phyloP scores from a whole-genome alignment of 2,113 vertebrate species.

The Geothlypis trichas region DNA sequence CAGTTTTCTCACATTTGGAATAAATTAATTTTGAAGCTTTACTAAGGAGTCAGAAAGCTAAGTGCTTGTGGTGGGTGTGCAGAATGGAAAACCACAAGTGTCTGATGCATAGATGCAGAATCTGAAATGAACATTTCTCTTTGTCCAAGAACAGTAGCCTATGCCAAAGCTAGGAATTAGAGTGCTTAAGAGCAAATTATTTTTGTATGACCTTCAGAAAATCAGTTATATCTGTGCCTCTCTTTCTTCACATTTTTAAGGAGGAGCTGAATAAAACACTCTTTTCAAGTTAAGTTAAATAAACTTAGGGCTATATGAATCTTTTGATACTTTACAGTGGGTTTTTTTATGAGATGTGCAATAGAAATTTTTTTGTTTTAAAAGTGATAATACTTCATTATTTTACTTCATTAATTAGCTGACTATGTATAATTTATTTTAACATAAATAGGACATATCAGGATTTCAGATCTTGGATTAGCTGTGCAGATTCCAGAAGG shows the following conservation, averaged over 20 bases:
- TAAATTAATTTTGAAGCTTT: not conserved
- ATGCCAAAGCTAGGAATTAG: not conserved
- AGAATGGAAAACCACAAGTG: not conserved
- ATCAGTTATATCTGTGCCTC: not conserved
- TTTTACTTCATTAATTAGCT: not conserved
- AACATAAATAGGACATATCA: slow-evolving; percentile 83
- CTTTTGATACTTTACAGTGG: not conserved
- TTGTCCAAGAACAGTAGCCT: not conserved
- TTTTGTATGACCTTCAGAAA: not conserved
- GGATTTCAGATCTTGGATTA: slow-evolving; percentile 91
- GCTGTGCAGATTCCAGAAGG: slow-evolving; percentile 89
- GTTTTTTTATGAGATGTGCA: not conserved
- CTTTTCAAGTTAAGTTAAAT: not conserved
- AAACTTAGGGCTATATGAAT: not conserved
- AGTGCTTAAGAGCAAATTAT: not conserved
- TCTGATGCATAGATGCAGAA: not conserved
- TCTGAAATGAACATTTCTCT: not conserved
- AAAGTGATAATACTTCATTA: not conserved
- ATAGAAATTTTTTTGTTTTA: not conserved
- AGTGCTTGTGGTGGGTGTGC: not conserved
- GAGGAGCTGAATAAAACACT: not conserved
- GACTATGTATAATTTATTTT: not conserved
- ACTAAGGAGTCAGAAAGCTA: not conserved
- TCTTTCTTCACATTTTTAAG: not conserved
- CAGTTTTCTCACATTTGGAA: not conserved